Conservation (phyloP, 1,140 invertebrate genomes). For the Drosophila dunni region DNA sequence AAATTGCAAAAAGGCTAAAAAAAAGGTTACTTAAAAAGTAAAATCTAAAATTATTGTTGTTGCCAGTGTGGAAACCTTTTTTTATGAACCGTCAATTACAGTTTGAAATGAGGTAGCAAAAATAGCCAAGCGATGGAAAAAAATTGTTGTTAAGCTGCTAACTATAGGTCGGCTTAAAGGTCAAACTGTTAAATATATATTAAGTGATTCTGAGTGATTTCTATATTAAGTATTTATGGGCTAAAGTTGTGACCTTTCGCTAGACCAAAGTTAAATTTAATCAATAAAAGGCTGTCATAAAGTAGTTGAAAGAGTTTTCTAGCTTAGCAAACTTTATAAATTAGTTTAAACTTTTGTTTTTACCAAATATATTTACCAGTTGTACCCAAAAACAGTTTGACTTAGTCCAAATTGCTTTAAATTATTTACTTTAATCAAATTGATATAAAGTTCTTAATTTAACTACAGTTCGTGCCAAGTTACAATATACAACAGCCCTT, state of each 20-base stretch:
- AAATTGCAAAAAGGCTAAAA: constrained; percentile 52
- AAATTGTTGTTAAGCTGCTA: constrained; percentile 7
- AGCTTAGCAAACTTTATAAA: background rate
- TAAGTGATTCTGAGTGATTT: background rate
- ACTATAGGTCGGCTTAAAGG: background rate
- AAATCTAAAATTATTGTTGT: constrained; percentile 18
- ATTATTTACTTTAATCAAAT: no score
- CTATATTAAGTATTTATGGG: no score
- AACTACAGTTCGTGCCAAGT: constrained; percentile 4
- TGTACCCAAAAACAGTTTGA: no score
- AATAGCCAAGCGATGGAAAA: constrained; percentile 16
- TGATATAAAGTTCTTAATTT: background rate
- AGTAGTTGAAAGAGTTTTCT: background rate
- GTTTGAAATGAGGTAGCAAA: constrained; percentile 56
- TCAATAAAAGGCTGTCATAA: no score
- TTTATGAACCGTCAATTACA: constrained; percentile 36
- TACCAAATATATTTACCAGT: no score
- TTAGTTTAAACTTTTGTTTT: no score
- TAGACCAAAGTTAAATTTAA: no score
- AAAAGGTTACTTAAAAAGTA: constrained; percentile 29
- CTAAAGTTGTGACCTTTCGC: no score
- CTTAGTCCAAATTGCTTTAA: no score
- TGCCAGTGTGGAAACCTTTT: constrained; percentile 30
- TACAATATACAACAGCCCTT: constrained; percentile 9
- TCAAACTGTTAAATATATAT: background rate